Evolutionary conservation across 2,888 invertebrate genomes (phyloP).

Genomic region (Sisyra nigra): DNA sequence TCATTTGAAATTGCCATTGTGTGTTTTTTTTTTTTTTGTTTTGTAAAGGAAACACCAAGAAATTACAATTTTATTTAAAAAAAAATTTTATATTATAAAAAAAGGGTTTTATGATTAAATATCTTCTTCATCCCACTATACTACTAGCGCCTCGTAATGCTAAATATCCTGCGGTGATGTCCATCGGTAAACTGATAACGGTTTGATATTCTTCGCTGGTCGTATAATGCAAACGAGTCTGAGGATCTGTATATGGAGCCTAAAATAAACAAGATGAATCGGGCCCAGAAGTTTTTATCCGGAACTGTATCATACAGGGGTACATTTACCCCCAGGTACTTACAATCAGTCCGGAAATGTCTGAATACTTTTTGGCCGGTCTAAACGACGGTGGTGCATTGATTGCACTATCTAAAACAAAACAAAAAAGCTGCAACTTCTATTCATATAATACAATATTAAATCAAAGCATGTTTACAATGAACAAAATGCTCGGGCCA

Average conservation of each 20-base stretch:
- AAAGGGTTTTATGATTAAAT: too few species aligned
- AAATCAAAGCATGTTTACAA: slow-evolving; percentile 34
- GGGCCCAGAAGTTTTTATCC: too few species aligned
- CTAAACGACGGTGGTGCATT: slow-evolving; percentile 85
- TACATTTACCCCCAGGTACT: slow-evolving; percentile 15
- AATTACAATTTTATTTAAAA: too few species aligned
- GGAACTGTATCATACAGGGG: not conserved
- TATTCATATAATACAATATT: slow-evolving; percentile 1
- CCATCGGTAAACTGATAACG: slow-evolving; percentile 74
- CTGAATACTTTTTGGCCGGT: slow-evolving; percentile 87
- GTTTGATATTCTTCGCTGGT: slow-evolving; percentile 79
- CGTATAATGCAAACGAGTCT: slow-evolving; percentile 72
- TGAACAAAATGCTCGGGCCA: slow-evolving; percentile 65
- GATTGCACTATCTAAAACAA: slow-evolving; percentile 56
- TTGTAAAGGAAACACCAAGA: too few species aligned
- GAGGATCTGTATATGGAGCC: slow-evolving; percentile 81
- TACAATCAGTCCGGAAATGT: slow-evolving; percentile 72
- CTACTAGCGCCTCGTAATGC: slow-evolving; percentile 69
- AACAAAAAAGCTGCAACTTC: slow-evolving; percentile 7
- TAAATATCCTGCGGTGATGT: slow-evolving; percentile 80
- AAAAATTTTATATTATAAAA: too few species aligned
- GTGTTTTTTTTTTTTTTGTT: too few species aligned
- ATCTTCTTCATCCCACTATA: slow-evolving; percentile 43
- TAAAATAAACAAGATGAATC: slow-evolving; percentile 18
- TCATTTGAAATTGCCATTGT: too few species aligned